Conservation (phyloP, 1,140 invertebrate genomes). For the Atta cephalotes region DNA sequence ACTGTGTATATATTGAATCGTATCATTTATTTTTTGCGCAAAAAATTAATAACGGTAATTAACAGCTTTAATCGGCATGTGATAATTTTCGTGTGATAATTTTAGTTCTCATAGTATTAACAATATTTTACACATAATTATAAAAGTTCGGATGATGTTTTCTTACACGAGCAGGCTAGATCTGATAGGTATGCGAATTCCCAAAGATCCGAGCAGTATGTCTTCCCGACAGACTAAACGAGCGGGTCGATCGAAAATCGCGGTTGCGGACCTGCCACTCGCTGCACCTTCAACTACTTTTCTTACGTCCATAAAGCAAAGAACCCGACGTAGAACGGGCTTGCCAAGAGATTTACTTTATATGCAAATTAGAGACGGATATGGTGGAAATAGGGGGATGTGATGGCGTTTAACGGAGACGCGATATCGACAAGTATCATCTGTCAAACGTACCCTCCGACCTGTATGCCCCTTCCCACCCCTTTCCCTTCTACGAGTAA, state of each 20-base stretch:
- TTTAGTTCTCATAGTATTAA: not conserved
- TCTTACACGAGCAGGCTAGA: not conserved
- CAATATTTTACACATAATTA: not conserved
- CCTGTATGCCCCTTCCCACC: slow-evolving; percentile 38
- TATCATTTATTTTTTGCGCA: not conserved
- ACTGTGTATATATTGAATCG: not conserved
- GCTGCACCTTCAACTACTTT: slow-evolving; percentile 73
- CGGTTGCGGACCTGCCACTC: slow-evolving; percentile 67
- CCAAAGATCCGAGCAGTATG: slow-evolving; percentile 33
- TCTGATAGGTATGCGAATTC: not conserved
- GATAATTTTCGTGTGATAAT: not conserved
- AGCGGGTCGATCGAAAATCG: slow-evolving; percentile 69
- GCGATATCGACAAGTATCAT: slow-evolving; percentile 81
- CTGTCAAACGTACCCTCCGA: slow-evolving; percentile 76
- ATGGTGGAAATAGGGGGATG: slow-evolving; percentile 74
- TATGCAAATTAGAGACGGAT: slow-evolving; percentile 77
- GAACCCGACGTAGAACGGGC: slow-evolving; percentile 53
- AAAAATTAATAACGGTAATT: not conserved
- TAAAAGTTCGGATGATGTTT: not conserved
- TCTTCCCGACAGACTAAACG: slow-evolving; percentile 70
- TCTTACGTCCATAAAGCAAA: slow-evolving; percentile 72
- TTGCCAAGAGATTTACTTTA: slow-evolving; percentile 75
- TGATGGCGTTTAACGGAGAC: slow-evolving; percentile 76
- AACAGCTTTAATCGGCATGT: not conserved
- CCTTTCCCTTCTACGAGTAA: slow-evolving; percentile 10